Evolutionary conservation across 2,113 vertebrate genomes (phyloP).

Genomic region (Dicerorhinus sumatrensis): DNA sequence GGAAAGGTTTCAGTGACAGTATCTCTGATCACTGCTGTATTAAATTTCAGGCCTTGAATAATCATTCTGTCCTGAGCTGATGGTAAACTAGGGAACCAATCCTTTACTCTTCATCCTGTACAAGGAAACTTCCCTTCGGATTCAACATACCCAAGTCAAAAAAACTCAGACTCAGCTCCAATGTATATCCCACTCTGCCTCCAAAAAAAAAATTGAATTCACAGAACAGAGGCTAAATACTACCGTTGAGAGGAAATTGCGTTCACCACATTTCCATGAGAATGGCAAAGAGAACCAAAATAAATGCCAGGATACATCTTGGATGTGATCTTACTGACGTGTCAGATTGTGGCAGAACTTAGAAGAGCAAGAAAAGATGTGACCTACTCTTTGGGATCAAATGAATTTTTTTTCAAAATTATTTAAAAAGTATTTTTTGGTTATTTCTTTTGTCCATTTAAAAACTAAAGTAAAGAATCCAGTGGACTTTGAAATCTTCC

Average conservation of each 20-base stretch:
- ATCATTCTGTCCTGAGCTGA: constrained; percentile 5
- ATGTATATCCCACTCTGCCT: neutral
- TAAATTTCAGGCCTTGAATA: constrained; percentile 38
- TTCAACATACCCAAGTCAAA: neutral
- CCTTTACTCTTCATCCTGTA: neutral
- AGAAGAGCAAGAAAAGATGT: neutral
- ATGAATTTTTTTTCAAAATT: neutral
- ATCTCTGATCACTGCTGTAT: constrained; percentile 23
- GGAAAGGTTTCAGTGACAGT: constrained; percentile 42
- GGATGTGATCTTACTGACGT: neutral
- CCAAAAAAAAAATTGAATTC: neutral
- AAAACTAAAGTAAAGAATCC: constrained; percentile 2
- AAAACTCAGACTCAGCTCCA: neutral
- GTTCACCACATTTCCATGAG: neutral
- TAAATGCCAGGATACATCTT: neutral
- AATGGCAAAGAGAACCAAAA: neutral
- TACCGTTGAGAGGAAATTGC: neutral
- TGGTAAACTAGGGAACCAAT: neutral
- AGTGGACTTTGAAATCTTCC: neutral
- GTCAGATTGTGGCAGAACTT: neutral
- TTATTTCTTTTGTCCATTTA: neutral
- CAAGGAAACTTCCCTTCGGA: neutral
- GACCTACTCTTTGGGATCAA: neutral
- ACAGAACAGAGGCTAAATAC: neutral
- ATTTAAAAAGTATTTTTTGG: neutral